Conservation (phyloP, 2,888 invertebrate genomes). For the Blomia tropicalis region DNA sequence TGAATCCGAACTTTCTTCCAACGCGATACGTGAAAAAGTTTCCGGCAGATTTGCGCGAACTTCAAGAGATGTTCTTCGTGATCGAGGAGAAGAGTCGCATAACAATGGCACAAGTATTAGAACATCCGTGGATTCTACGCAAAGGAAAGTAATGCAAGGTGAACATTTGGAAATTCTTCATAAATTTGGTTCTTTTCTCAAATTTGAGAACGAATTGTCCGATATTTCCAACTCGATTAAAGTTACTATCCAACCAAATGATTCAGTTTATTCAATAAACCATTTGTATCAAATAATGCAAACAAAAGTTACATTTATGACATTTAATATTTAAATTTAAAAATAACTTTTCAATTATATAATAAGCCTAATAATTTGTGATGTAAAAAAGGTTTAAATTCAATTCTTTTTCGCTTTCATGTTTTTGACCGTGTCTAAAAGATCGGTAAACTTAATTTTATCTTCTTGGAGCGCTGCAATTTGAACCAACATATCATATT, state of each 20-base stretch:
- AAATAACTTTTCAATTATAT: no score
- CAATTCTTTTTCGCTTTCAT: neutral
- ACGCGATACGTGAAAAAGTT: neutral
- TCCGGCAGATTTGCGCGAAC: neutral
- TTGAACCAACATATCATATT: constrained; percentile 59
- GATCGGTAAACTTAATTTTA: neutral
- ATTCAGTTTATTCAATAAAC: no score
- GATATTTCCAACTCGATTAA: no score
- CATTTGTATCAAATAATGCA: no score
- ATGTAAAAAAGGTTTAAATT: neutral
- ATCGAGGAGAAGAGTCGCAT: neutral
- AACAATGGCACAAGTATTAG: neutral
- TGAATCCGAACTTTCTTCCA: constrained; percentile 7
- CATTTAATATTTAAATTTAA: no score
- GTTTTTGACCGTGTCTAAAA: neutral
- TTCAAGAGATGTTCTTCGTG: neutral
- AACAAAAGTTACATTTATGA: no score
- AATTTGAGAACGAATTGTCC: no score
- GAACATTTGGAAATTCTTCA: no score
- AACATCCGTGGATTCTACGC: neutral
- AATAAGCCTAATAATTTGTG: no score
- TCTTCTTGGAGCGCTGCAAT: neutral
- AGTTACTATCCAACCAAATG: no score
- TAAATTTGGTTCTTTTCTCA: no score
- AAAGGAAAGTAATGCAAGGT: no score